Base-by-base conservation (phyloP, 1,140 invertebrate species). In the Pteromalus puparum region DNA sequence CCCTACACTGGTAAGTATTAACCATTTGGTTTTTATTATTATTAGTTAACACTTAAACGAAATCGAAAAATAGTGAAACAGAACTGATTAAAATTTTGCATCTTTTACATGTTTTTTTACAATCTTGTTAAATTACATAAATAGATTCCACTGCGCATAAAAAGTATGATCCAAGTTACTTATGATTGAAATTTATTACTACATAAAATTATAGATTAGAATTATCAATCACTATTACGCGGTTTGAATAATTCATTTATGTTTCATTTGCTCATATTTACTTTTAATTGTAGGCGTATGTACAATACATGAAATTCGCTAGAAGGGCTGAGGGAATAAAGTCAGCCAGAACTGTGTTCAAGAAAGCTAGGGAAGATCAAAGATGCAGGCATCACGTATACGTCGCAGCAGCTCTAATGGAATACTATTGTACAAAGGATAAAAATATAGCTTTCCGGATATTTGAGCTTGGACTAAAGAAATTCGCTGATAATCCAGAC, bases 241-340 rank as follows among this genome's bases (percentile, higher is more conserved):
- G n/a, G n/a, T n/a, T n/a, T n/a, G n/a, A n/a, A n/a, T n/a, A n/a
- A n/a, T n/a, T n/a, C n/a, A n/a, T n/a, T n/a, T n/a, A n/a, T n/a
- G n/a, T n/a, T n/a, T n/a, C n/a, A n/a, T n/a, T 72, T 30, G 13
- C 18, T 72, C 9, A 34, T 72, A 30, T 15, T 13, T 24, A 42
- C 9, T 74, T 46, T 74, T 73, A 48, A 78, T 84, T 83, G 80
- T 80, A 97, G 97, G 97, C 97, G 0, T 99, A 98, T 90, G 97
- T 99, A 68, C 99, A 99, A 90, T 99, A 99, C 90, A 99, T 99
- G 98, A 99, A 99, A 93, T 99, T 99, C 93, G 97, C 98, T 0
- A 94, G 99, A 74, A 94, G 99, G 85, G 98, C 98, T 0, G 99
- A 99, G 94, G 99, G 99, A 53, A 99, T 99, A 65, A 99, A 99